A percentile compares a stretch with the other conserved stretches of the same genome.
phyloP scores from a whole-genome alignment of 2,797 vertebrate genomes.

The Scleropages formosus region DNA sequence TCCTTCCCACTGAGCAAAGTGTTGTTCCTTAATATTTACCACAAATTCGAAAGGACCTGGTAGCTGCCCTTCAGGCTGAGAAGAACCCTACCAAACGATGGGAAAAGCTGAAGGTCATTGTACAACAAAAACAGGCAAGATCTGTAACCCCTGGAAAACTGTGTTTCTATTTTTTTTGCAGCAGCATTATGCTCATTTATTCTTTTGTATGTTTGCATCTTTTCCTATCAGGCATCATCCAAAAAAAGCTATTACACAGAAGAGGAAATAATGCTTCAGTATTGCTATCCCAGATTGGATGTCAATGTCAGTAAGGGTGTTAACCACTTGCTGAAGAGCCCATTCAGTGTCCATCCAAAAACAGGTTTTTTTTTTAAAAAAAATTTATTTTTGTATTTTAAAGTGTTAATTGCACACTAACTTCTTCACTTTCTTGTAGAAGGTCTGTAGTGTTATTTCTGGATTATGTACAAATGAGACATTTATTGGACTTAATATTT shows the following conservation, averaged over 20 bases:
- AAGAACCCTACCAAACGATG: constrained; percentile 66
- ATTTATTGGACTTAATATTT: background rate
- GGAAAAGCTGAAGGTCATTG: constrained; percentile 45
- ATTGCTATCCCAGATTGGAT: constrained; percentile 92
- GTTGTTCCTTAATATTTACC: constrained; percentile 4
- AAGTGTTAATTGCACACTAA: background rate
- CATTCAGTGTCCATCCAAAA: constrained; percentile 95
- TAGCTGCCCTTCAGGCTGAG: constrained; percentile 55
- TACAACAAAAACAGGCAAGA: constrained; percentile 48
- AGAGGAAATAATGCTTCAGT: constrained; percentile 92
- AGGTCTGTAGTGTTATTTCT: background rate
- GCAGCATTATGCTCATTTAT: background rate
- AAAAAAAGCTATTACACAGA: constrained; percentile 69
- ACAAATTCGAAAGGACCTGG: constrained; percentile 67
- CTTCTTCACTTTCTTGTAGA: too few relatives aligned
- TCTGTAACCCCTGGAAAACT: background rate
- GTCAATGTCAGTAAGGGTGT: constrained; percentile 93
- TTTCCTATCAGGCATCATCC: constrained; percentile 52
- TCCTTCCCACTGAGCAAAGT: background rate
- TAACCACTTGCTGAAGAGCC: constrained; percentile 92
- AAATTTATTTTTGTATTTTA: background rate
- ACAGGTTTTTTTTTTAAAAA: constrained; percentile 77
- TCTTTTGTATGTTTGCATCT: constrained; percentile 30
- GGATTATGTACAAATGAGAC: background rate
- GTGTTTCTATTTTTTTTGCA: background rate